Evolutionary conservation across 2,888 invertebrate species (phyloP).

Genomic region (Cristatella mucedo): DNA sequence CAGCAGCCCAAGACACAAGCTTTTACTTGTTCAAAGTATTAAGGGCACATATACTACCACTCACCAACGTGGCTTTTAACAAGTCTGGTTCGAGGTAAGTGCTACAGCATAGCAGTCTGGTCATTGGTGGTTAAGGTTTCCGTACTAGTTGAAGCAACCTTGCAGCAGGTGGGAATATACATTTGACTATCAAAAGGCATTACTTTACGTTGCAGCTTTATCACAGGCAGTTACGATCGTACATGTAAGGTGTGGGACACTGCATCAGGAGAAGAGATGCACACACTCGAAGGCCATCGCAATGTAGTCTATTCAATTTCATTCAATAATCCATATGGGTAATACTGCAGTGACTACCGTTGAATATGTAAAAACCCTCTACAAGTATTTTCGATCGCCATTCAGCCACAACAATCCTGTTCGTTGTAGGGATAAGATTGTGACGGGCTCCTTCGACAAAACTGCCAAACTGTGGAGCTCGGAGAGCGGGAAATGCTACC

Average conservation of each 20-base stretch:
- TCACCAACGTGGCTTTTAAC: constrained; percentile 39
- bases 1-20: constrained; percentile 30
- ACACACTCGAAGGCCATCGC: constrained; percentile 55
- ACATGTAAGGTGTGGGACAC: constrained; percentile 67
- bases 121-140: background rate
- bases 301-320: constrained; percentile 66
- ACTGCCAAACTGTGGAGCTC: constrained; percentile 38
- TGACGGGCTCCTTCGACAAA: constrained; percentile 39
- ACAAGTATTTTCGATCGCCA: too few relatives aligned
- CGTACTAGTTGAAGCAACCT: background rate
- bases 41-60: constrained; percentile 36
- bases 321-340: constrained; percentile 59
- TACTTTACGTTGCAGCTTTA: constrained; percentile 45
- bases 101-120: too few relatives aligned
- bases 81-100: constrained; percentile 38
- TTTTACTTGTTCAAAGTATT: constrained; percentile 37
- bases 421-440: constrained; percentile 35
- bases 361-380: too few relatives aligned
- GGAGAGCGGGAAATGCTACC: constrained; percentile 37
- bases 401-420: background rate
- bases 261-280: constrained; percentile 51
- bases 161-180: too few relatives aligned
- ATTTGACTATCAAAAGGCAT: background rate
- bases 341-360: too few relatives aligned
- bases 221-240: constrained; percentile 67